Base-by-base conservation (phyloP, 2,113 vertebrate species). In the Typhlomys cinereus region DNA sequence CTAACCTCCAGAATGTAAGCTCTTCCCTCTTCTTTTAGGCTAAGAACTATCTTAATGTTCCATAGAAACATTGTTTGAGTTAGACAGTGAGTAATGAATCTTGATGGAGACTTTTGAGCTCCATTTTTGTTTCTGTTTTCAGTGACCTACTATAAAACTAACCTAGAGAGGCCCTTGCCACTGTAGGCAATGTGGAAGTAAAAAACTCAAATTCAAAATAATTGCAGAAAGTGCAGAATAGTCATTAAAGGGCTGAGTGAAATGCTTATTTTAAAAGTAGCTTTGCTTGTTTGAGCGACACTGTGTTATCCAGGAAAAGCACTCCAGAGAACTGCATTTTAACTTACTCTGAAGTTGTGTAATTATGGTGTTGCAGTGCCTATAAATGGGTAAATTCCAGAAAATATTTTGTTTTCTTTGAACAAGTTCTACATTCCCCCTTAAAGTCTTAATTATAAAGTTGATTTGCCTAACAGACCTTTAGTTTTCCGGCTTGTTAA, bases 401-500 rank as follows among this genome's bases (percentile, higher is more conserved):
- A 88, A 90, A 94, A 39, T 83, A 92, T 85, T 93, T 85, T 93
- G 17, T 67, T 85, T 39, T 89, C 59, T 93, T 85, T 92, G 85
- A 92, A 54, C 76, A 76, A 92, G 59, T 95, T 48, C 57, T 87
- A 11, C 83, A 76, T 71, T 94, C 87, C 44, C n/a, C 44, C 36
- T 89, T 92, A 87, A 27, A 95, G 69, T 36, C 64, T 89, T 94
- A 93, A 90, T 88, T 90, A 88, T 61, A 82, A 85, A 75, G 62
- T 80, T 92, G 90, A 94, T 94, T 95, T 93, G 23, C 91, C 89
- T 88, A 95, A 52, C 74, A 89, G 59, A 95, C 44, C n/a, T 50
- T 95, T 96, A 89, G 89, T 87, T 95, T 91, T 62, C 36, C 84
- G 73, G 71, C 27, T 73, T 87, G 41, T 57, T 73, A 78, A 90